Evolutionary conservation across 2,113 vertebrate genomes (phyloP), one percentile per base, ranked within the genome.

Genomic region (Elephas maximus): DNA sequence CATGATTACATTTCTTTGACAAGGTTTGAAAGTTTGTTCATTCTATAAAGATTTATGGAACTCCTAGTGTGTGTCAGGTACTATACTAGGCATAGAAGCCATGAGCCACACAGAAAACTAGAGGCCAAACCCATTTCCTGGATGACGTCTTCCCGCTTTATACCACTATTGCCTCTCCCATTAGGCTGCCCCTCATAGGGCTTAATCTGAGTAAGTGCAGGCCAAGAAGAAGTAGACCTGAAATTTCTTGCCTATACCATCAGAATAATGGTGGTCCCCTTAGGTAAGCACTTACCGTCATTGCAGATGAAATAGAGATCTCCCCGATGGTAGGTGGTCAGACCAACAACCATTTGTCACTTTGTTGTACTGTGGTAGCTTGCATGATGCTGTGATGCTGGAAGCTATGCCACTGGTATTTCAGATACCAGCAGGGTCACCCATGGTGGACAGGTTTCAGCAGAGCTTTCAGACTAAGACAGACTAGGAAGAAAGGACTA

Each of bases 1-100:
- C n/a, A 44, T 71, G 20, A 20, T 14, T 87, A 44, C 11, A 23
- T 71, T 69, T 84, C 80, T 85, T 81, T 77, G 90, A 82, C 41
- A 84, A 63, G 77, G 81, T 88, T 62, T 78, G 83, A 86, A 44
- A 79, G 6, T 83, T 5, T 45, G 60, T 94, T 92, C 77, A 26
- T 51, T 74, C 33, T 7, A 33, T 41, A 57, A 62, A 82, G 37
- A 74, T 28, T 85, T n/a, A 37, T 4, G 73, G 53, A 86, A 37
- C 51, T 84, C 82, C 85, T 51, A 2, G 2, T 30, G 21, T 41
- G 57, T 9, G 23, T 28, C 57, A 60, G 33, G 20, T 5, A 12
- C 30, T 6, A 20, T 20, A 8, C 10, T 17, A 6, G 28, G 18
- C 81, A 6, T 33, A 12, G 10, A 57, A 81, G 23, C 28, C 41